Evolutionary conservation across 2,888 invertebrate species (phyloP).

Genomic region (Aporophyla nigra): DNA sequence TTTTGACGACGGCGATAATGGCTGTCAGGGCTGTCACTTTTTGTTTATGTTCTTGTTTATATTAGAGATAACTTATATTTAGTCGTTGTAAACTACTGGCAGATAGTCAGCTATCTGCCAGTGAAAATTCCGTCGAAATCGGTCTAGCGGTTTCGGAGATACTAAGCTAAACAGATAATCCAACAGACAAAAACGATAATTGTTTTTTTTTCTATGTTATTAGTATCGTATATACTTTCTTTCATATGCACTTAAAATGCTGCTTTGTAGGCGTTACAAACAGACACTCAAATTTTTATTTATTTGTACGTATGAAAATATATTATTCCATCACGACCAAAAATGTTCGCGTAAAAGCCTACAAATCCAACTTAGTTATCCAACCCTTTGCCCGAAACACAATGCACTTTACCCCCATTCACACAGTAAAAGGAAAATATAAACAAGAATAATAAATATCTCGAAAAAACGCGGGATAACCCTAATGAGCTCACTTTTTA

Average conservation of each 20-base stretch:
- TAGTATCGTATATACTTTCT: no score
- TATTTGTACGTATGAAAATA: no score
- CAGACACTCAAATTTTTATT: no score
- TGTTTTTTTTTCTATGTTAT: no score
- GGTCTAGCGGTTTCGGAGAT: no score
- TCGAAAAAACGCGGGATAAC: slow-evolving; percentile 42
- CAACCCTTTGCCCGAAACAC: slow-evolving; percentile 8
- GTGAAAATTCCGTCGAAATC: no score
- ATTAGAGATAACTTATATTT: background rate
- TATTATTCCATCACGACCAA: background rate
- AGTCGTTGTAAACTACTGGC: no score
- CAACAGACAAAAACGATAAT: no score
- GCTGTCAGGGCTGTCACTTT: slow-evolving; percentile 25
- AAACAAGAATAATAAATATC: slow-evolving; percentile 37
- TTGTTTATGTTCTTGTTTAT: background rate
- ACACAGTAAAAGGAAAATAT: slow-evolving; percentile 23
- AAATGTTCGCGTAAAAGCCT: background rate
- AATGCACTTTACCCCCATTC: slow-evolving; percentile 32
- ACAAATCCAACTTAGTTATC: slow-evolving; percentile 22
- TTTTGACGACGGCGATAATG: slow-evolving; percentile 54
- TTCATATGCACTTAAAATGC: no score
- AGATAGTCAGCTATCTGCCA: no score
- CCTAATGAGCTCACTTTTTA: slow-evolving; percentile 57
- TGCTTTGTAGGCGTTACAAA: no score
- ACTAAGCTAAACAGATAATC: no score